Percentiles rank a stretch among this genome's conserved stretches.
phyloP scores from a whole-genome alignment of 2,113 vertebrate genomes.

The Thunnus thynnus region DNA sequence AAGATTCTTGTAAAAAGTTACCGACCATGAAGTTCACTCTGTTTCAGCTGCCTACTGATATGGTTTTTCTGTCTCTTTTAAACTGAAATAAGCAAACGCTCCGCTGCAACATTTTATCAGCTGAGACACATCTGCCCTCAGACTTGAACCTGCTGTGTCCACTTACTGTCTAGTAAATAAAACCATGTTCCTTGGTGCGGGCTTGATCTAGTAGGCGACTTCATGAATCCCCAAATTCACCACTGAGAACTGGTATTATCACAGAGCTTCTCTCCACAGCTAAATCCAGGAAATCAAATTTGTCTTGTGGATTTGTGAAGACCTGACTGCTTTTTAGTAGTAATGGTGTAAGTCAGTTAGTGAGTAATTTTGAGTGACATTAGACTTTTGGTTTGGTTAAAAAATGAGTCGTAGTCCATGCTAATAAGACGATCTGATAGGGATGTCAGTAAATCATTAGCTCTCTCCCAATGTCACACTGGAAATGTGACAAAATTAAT shows the following conservation, averaged over 20 bases:
- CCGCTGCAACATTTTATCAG: neutral
- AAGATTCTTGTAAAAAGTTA: neutral
- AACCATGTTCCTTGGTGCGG: neutral
- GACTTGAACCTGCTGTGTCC: conserved; percentile 20
- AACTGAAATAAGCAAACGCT: conserved; percentile 32
- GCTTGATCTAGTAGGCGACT: conserved; percentile 8
- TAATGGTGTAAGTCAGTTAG: neutral
- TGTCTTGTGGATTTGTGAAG: neutral
- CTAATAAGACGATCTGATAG: neutral
- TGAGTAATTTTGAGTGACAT: neutral
- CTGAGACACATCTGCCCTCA: conserved; percentile 38
- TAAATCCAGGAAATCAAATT: conserved; percentile 13
- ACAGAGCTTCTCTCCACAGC: conserved; percentile 7
- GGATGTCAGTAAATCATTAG: neutral
- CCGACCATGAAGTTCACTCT: conserved; percentile 5
- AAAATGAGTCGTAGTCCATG: neutral
- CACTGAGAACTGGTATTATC: conserved; percentile 7
- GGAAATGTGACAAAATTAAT: neutral
- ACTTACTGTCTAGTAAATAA: conserved; percentile 29
- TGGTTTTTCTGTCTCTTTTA: conserved; percentile 19
- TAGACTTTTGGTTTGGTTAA: neutral
- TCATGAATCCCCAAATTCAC: conserved; percentile 27
- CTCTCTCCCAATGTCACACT: neutral
- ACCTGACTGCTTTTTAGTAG: neutral
- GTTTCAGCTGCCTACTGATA: conserved; percentile 15